These are phyloP conservation scores for Ceyx margarethae DNA, from an alignment of 2,113 vertebrate genomes.

Conservation along the genomic window DNA sequence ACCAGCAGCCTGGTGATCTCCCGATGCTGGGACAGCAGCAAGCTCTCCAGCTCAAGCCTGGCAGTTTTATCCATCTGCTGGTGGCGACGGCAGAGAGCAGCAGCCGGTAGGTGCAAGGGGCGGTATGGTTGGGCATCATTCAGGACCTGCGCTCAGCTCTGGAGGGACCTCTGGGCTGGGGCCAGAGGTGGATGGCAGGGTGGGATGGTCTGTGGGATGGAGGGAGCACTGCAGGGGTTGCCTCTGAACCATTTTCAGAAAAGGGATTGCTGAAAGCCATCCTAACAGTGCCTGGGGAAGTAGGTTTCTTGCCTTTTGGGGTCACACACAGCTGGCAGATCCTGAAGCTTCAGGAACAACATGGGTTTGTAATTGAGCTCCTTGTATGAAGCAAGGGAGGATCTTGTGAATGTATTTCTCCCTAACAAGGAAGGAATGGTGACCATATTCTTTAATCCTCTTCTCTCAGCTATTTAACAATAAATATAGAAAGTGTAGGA, in stretches of 20 bases:
- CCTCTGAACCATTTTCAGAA: background rate
- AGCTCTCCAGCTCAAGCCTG: background rate
- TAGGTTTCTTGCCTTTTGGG: background rate
- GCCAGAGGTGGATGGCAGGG: rapidly evolving
- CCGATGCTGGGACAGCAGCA: slow-evolving; percentile 30
- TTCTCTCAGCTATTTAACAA: background rate
- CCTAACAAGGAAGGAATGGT: background rate
- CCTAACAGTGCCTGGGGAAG: background rate
- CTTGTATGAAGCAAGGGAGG: background rate
- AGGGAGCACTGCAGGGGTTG: background rate
- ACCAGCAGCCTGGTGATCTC: slow-evolving; percentile 46
- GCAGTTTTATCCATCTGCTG: background rate
- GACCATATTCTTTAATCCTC: background rate
- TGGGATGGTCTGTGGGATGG: background rate
- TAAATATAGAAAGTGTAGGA: background rate
- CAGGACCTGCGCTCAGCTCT: background rate
- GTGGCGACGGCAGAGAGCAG: background rate
- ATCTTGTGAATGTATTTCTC: background rate
- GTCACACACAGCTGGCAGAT: background rate
- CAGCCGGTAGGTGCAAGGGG: background rate
- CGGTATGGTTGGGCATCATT: rapidly evolving
- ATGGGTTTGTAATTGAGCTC: background rate
- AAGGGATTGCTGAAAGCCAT: background rate
- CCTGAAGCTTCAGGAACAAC: background rate
- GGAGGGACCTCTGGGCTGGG: background rate